phyloP scores from a whole-genome alignment of 2,888 invertebrate genomes.

The Salticus scenicus region DNA sequence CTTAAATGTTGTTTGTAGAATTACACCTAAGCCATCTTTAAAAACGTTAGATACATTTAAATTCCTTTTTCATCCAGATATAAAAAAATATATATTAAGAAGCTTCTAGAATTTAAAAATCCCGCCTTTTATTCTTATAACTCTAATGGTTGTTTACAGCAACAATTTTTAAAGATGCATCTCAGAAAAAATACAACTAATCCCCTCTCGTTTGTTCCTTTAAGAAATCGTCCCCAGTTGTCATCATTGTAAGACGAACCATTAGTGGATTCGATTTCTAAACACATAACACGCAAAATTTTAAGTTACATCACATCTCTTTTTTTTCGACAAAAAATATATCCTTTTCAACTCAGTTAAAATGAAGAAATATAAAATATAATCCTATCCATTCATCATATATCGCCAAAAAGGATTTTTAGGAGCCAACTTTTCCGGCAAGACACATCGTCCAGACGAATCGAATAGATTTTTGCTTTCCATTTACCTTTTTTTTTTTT shows the following conservation, averaged over 20 bases:
- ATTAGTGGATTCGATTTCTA: not conserved
- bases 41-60: too few species aligned
- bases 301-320: not conserved
- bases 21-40: too few species aligned
- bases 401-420: slow-evolving; percentile 27
- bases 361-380: slow-evolving; percentile 23
- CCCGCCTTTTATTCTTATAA: too few species aligned
- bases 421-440: slow-evolving; percentile 41
- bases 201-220: not conserved
- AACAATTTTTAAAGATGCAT: not conserved
- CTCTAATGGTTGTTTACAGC: not conserved
- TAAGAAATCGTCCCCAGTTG: not conserved
- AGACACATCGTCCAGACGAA: slow-evolving; percentile 51
- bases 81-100: too few species aligned
- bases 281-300: slow-evolving; percentile 9
- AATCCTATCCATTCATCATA: slow-evolving; percentile 53
- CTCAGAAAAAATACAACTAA: not conserved
- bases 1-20: too few species aligned
- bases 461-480: slow-evolving; percentile 38
- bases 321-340: not conserved
- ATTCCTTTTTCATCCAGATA: too few species aligned
- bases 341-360: not conserved
- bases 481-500: not conserved
- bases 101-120: too few species aligned
- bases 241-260: not conserved